These are phyloP conservation scores for Polietes domitor DNA, from an alignment of 2,888 invertebrate genomes.

Conservation along the genomic window DNA sequence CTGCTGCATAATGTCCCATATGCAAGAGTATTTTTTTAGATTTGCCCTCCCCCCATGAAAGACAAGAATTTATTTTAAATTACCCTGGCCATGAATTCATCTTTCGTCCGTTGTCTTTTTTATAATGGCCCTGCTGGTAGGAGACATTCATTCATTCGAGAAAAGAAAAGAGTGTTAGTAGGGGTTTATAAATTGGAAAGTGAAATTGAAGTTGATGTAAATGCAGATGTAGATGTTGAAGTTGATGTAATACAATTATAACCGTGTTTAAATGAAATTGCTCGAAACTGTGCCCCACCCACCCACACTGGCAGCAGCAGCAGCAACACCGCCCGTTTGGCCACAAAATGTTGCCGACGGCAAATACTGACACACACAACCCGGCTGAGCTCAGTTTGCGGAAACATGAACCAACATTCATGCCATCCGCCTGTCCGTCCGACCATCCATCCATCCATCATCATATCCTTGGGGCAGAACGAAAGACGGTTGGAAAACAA, in stretches of 20 bases:
- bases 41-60: neutral
- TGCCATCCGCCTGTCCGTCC: too few relatives aligned
- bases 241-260: constrained; percentile 32
- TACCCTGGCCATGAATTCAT: neutral
- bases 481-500: neutral
- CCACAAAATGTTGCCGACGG: constrained; percentile 1
- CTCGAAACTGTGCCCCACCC: neutral
- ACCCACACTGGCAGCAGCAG: too few relatives aligned
- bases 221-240: neutral
- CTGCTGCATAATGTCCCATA: too few relatives aligned
- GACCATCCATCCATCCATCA: neutral
- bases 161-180: neutral
- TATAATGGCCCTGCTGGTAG: neutral
- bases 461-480: neutral
- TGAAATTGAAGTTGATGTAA: constrained; percentile 9
- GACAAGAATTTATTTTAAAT: neutral
- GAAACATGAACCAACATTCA: neutral
- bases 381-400: neutral
- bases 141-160: neutral
- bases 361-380: neutral
- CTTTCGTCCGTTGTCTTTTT: neutral
- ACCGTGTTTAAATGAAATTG: constrained; percentile 33
- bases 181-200: neutral
- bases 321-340: neutral
- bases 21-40: too few relatives aligned